Evolutionary conservation across 2,888 invertebrate species (phyloP).

Genomic region (Cerceris rybyensis): DNA sequence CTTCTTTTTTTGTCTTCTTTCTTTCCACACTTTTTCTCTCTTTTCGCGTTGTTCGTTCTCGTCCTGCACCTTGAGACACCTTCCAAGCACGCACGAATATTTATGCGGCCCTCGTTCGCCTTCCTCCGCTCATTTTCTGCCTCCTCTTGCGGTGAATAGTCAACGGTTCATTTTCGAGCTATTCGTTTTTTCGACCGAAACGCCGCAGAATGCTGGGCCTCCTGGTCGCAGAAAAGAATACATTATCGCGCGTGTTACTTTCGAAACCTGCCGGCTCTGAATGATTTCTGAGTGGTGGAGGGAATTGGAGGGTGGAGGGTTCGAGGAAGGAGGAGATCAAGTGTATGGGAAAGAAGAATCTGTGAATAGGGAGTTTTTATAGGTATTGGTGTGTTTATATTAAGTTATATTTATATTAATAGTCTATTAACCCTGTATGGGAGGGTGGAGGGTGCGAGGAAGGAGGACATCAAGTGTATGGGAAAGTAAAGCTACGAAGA

Average conservation of each 20-base stretch:
- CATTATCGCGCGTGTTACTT: constrained; percentile 51
- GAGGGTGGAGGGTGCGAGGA: neutral
- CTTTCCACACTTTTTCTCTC: neutral
- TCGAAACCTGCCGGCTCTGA: constrained; percentile 17
- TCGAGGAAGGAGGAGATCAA: too few relatives aligned
- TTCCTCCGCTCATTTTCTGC: constrained; percentile 38
- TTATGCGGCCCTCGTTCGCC: constrained; percentile 45
- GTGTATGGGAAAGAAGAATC: too few relatives aligned
- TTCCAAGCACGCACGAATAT: constrained; percentile 38
- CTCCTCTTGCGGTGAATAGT: constrained; percentile 40
- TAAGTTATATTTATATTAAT: too few relatives aligned
- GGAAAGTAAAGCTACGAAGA: too few relatives aligned
- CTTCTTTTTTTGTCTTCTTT: neutral
- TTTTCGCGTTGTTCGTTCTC: constrained; percentile 19
- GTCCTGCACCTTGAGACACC: neutral
- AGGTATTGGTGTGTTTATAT: too few relatives aligned
- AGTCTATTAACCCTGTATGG: too few relatives aligned
- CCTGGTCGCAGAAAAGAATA: constrained; percentile 50
- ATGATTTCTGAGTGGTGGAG: neutral
- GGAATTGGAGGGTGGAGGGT: constrained; percentile 5
- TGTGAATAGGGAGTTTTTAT: too few relatives aligned
- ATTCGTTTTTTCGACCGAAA: constrained; percentile 23
- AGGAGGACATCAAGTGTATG: too few relatives aligned
- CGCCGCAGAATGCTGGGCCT: constrained; percentile 4
- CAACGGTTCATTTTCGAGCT: constrained; percentile 41